These are phyloP conservation scores for Oxyura jamaicensis DNA, from an alignment of 2,113 vertebrate species.

Conservation along the genomic window DNA sequence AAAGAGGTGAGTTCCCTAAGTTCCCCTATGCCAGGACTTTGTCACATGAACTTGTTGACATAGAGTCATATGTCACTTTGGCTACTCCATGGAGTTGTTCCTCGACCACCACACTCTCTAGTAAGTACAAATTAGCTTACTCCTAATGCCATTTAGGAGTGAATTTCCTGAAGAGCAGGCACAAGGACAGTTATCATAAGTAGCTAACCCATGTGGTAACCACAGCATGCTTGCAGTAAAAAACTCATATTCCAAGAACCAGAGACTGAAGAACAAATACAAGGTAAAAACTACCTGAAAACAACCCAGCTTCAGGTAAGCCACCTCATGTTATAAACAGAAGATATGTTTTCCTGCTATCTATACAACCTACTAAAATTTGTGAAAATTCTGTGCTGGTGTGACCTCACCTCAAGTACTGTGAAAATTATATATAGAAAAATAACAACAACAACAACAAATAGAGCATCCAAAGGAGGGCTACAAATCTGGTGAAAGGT, in stretches of 20 bases:
- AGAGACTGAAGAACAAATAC: neutral
- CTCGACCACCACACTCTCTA: accelerated
- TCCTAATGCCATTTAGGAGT: neutral
- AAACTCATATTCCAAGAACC: neutral
- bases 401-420: neutral
- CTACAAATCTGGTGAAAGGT: neutral
- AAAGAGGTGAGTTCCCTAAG: neutral
- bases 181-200: neutral
- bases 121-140: neutral
- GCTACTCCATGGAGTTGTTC: neutral
- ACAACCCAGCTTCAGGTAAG: neutral
- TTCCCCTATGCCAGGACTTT: accelerated
- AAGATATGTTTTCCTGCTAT: neutral
- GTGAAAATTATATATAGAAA: neutral
- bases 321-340: no score
- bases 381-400: neutral
- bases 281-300: neutral
- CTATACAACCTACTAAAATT: neutral
- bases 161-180: neutral
- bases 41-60: neutral
- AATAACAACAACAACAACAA: no score
- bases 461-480: neutral
- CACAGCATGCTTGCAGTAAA: neutral
- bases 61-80: neutral
- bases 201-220: neutral